These are phyloP conservation scores for Aphaenogaster ashmeadi DNA, from an alignment of 1,140 invertebrate genomes.

Conservation along the genomic window DNA sequence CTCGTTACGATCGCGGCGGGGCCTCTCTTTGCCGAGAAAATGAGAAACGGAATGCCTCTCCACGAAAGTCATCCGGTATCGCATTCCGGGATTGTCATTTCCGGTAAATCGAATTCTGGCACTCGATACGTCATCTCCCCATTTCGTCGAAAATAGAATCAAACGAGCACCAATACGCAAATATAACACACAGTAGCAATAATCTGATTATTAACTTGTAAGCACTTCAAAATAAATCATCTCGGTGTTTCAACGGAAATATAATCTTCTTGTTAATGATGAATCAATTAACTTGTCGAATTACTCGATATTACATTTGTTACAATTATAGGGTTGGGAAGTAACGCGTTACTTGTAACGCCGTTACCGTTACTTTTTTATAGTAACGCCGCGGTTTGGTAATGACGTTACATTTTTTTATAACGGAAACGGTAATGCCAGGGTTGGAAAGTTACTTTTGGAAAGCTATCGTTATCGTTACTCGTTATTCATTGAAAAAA, in stretches of 20 bases:
- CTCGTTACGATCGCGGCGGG: slow-evolving; percentile 17
- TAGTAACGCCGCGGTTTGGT: no score
- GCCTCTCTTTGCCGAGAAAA: background rate
- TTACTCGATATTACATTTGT: background rate
- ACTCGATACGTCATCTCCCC: background rate
- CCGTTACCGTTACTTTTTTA: no score
- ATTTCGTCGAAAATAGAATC: slow-evolving; percentile 3
- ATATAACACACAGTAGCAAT: background rate
- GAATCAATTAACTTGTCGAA: background rate
- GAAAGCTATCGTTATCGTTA: no score
- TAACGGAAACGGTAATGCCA: no score
- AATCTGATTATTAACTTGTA: background rate
- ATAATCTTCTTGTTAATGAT: background rate
- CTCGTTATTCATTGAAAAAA: no score
- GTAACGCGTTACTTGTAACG: no score
- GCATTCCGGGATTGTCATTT: slow-evolving; percentile 22
- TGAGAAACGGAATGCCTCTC: background rate
- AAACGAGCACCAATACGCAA: background rate
- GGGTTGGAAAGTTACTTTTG: no score
- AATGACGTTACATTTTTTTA: no score
- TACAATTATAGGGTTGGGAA: no score
- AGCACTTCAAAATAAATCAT: background rate
- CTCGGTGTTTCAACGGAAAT: background rate
- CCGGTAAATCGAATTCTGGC: background rate
- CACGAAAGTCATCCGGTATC: background rate